phyloP scores from a whole-genome alignment of 2,797 vertebrate genomes.

The Tamandua tetradactyla region DNA sequence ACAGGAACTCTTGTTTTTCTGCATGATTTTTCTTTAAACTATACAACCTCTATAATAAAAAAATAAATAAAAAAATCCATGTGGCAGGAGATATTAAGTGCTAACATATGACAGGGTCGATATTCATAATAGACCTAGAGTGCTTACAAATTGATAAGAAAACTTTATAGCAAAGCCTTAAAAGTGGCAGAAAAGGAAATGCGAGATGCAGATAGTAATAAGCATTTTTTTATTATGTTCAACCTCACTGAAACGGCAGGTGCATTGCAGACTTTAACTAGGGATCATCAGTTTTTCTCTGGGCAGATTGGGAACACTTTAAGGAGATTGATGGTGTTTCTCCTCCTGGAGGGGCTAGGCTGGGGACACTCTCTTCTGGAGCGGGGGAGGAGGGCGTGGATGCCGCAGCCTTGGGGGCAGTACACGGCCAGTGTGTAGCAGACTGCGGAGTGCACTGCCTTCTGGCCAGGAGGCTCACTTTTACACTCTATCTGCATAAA shows the following conservation, averaged over 20 bases:
- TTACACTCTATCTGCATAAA: too few species aligned
- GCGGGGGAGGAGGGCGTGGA: too few species aligned
- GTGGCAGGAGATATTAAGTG: not conserved
- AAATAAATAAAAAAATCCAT: not conserved
- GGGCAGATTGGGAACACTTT: not conserved
- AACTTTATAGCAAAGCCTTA: too few species aligned
- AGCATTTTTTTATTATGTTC: not conserved
- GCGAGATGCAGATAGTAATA: not conserved
- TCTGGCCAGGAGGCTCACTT: not conserved
- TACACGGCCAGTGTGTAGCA: not conserved
- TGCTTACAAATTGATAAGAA: too few species aligned
- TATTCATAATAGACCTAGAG: not conserved
- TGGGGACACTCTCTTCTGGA: not conserved
- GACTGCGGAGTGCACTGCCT: not conserved
- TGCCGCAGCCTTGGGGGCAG: too few species aligned
- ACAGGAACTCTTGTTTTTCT: too few species aligned
- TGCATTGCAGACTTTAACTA: not conserved
- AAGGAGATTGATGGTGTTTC: not conserved
- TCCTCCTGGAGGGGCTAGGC: not conserved
- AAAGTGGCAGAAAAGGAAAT: not conserved
- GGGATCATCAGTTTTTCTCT: not conserved
- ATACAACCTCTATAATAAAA: too few species aligned
- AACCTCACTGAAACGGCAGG: not conserved
- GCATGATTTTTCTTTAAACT: too few species aligned
- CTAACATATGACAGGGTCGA: not conserved